Percentiles rank a stretch among this genome's conserved stretches.
These are phyloP conservation scores for Neotoxoptera formosana DNA, from an alignment of 1,140 invertebrate species.

Conservation along the genomic window DNA sequence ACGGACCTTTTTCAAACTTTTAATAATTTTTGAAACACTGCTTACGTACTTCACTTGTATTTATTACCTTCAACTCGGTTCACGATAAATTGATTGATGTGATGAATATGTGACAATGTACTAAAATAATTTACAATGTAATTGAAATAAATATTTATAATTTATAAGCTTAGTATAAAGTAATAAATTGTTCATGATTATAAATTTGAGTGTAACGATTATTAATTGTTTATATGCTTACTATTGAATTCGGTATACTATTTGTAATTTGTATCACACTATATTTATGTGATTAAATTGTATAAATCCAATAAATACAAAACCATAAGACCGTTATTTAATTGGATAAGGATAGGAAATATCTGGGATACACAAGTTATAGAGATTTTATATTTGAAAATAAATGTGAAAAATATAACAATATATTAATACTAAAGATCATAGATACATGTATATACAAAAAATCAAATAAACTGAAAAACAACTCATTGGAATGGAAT, in stretches of 20 bases:
- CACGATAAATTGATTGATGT: neutral
- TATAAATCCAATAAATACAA: neutral
- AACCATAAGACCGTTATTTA: neutral
- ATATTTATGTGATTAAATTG: neutral
- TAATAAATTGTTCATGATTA: neutral
- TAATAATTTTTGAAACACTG: neutral
- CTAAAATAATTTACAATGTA: neutral
- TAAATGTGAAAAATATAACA: neutral
- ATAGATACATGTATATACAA: neutral
- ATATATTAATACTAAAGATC: too few species aligned
- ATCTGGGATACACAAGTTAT: neutral
- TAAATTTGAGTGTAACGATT: neutral
- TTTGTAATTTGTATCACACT: neutral
- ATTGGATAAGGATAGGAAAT: neutral
- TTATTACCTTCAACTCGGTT: neutral
- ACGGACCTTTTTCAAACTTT: too few species aligned
- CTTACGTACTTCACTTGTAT: neutral
- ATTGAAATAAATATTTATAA: neutral
- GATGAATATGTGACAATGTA: neutral
- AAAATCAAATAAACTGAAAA: neutral
- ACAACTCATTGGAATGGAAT: neutral
- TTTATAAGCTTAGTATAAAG: neutral
- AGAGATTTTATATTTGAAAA: neutral
- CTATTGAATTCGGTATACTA: neutral
- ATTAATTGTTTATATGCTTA: neutral